Evolutionary conservation across 2,113 vertebrate genomes (phyloP).

Genomic region (Embiotoca jacksoni): DNA sequence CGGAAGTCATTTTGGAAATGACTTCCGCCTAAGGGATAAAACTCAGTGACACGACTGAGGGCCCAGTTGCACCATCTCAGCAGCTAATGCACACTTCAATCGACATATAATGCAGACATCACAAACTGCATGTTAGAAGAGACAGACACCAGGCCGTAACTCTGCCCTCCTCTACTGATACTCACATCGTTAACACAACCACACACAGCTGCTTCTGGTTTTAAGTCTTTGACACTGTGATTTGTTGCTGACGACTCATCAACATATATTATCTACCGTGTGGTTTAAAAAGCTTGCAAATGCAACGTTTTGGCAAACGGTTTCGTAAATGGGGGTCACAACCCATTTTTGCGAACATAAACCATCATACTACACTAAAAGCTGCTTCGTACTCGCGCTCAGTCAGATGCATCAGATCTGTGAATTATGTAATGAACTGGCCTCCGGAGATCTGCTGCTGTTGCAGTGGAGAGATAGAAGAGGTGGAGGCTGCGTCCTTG

Average conservation of each 20-base stretch:
- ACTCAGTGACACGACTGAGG: too few relatives aligned
- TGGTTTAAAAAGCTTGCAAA: not conserved
- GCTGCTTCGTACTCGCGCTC: not conserved
- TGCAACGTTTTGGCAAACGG: not conserved
- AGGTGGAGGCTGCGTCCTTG: conserved; percentile 47
- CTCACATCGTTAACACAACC: conserved; percentile 8
- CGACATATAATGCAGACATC: too few relatives aligned
- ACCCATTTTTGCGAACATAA: not conserved
- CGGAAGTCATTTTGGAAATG: too few relatives aligned
- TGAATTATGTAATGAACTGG: conserved; percentile 20
- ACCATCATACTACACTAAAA: not conserved
- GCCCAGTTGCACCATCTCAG: too few relatives aligned
- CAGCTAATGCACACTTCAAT: too few relatives aligned
- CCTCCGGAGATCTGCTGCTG: not conserved
- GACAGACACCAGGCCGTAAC: too few relatives aligned
- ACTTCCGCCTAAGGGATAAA: too few relatives aligned
- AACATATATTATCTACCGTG: not conserved
- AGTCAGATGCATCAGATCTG: not conserved
- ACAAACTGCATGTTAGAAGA: not conserved
- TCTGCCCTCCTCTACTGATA: not conserved
- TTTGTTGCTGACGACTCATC: not conserved
- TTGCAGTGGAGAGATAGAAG: conserved; percentile 9
- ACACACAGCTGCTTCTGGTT: conserved; percentile 17
- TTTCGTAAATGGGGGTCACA: too few relatives aligned
- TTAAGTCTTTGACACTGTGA: too few relatives aligned